Percentiles rank a stretch among this genome's conserved stretches.
Evolutionary conservation across 2,888 invertebrate genomes (phyloP).

Genomic region (Troides oblongomaculatus): DNA sequence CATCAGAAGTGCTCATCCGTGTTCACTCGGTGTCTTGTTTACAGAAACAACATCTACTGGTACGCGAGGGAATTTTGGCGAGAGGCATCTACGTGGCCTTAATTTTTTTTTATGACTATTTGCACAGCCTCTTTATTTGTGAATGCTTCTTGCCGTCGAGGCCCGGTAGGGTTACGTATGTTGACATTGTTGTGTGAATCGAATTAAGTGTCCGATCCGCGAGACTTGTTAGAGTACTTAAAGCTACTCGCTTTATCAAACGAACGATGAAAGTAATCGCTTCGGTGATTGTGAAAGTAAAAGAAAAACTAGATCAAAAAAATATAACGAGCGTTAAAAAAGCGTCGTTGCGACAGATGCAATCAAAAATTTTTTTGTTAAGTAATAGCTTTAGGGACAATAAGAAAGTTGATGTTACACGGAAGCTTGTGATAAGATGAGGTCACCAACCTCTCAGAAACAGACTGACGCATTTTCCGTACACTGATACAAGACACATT

Average conservation of each 20-base stretch:
- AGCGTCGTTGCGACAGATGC: slow-evolving; percentile 6
- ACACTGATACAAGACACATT: slow-evolving; percentile 8
- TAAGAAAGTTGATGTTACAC: slow-evolving; percentile 20
- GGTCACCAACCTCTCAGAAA: slow-evolving; percentile 8
- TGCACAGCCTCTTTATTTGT: slow-evolving; percentile 57
- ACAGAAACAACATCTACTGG: slow-evolving; percentile 69
- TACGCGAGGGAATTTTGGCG: slow-evolving; percentile 62
- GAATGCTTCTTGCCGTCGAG: slow-evolving; percentile 67
- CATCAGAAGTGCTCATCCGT: slow-evolving; percentile 66
- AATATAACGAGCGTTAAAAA: not conserved
- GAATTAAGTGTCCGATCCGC: not conserved
- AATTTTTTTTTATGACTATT: slow-evolving; percentile 59
- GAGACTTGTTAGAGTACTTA: not conserved
- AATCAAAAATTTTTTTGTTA: slow-evolving; percentile 7
- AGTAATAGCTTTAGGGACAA: slow-evolving; percentile 16
- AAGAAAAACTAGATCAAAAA: slow-evolving; percentile 11
- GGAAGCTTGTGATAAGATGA: slow-evolving; percentile 25
- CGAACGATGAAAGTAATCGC: not conserved
- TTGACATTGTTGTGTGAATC: slow-evolving; percentile 61
- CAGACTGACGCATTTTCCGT: slow-evolving; percentile 4
- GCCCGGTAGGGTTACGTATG: slow-evolving; percentile 66
- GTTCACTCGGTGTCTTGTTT: slow-evolving; percentile 63
- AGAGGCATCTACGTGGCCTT: slow-evolving; percentile 61
- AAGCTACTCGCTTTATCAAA: not conserved
- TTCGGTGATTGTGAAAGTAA: not conserved